Percentiles rank a stretch among this genome's conserved stretches.
These are phyloP conservation scores for Cinara cedri DNA, from an alignment of 2,888 invertebrate species.

Conservation along the genomic window DNA sequence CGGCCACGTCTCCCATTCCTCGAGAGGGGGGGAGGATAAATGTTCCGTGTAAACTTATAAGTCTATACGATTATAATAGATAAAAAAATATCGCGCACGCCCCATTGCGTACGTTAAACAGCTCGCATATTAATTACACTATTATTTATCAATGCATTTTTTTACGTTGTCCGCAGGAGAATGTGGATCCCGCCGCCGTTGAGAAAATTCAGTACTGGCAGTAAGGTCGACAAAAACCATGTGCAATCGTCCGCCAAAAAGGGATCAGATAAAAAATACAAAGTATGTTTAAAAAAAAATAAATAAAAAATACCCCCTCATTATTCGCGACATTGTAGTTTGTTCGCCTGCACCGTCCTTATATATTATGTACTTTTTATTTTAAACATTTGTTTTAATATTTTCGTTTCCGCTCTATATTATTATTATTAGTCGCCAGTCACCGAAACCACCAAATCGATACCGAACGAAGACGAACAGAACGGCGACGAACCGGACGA, in stretches of 20 bases:
- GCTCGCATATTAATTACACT: background rate
- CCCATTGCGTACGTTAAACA: too few relatives aligned
- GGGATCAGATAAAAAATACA: constrained; percentile 82
- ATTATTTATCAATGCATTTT: too few relatives aligned
- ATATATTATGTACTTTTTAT: too few relatives aligned
- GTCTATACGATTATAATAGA: background rate
- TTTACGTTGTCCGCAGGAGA: constrained; percentile 69
- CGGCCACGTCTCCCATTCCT: too few relatives aligned
- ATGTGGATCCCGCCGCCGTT: constrained; percentile 90
- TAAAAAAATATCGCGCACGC: too few relatives aligned
- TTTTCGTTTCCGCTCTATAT: background rate
- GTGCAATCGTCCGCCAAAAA: constrained; percentile 68
- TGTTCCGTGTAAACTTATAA: too few relatives aligned
- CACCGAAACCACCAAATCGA: constrained; percentile 65
- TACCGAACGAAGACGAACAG: constrained; percentile 60
- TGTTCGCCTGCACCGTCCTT: too few relatives aligned
- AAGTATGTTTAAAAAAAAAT: constrained; percentile 68
- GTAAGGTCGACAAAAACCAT: constrained; percentile 75
- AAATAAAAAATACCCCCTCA: too few relatives aligned
- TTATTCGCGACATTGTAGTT: too few relatives aligned
- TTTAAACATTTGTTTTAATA: too few relatives aligned
- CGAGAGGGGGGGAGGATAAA: too few relatives aligned
- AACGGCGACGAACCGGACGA: constrained; percentile 77
- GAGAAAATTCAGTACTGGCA: constrained; percentile 83
- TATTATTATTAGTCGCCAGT: constrained; percentile 63